Evolutionary conservation across 2,113 vertebrate species (phyloP).

Genomic region (Clarias gariepinus): DNA sequence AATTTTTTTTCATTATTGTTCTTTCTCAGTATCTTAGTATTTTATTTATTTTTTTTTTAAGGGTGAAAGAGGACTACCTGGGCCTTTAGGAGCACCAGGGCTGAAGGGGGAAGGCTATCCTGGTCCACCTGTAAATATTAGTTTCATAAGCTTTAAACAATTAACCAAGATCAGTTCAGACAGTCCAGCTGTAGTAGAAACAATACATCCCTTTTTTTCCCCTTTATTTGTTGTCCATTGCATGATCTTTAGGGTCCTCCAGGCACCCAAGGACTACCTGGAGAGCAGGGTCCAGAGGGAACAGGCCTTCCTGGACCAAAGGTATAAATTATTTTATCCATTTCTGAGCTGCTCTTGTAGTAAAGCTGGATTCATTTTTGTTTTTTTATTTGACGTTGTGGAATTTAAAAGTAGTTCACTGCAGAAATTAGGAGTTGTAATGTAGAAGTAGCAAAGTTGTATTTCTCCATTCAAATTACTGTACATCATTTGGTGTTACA

Average conservation of each 20-base stretch:
- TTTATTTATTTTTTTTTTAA: conserved; percentile 40
- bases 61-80: conserved; percentile 78
- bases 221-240: not conserved
- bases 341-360: not conserved
- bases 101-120: conserved; percentile 77
- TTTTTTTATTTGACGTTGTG: not conserved
- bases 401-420: not conserved
- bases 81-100: conserved; percentile 71
- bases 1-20: not conserved
- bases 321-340: conserved; percentile 63
- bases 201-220: not conserved
- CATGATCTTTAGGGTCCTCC: conserved; percentile 70
- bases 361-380: not conserved
- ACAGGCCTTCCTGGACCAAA: conserved; percentile 82
- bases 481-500: not conserved
- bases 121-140: conserved; percentile 76
- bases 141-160: not conserved
- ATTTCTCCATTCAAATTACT: not conserved
- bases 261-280: conserved; percentile 73
- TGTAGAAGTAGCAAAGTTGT: not conserved
- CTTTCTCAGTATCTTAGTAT: not conserved
- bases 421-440: not conserved
- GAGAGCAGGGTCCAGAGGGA: conserved; percentile 76
- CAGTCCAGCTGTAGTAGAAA: not conserved
- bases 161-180: not conserved